phyloP scores from a whole-genome alignment of 2,797 vertebrate species.

The Epinephelus malabaricus region DNA sequence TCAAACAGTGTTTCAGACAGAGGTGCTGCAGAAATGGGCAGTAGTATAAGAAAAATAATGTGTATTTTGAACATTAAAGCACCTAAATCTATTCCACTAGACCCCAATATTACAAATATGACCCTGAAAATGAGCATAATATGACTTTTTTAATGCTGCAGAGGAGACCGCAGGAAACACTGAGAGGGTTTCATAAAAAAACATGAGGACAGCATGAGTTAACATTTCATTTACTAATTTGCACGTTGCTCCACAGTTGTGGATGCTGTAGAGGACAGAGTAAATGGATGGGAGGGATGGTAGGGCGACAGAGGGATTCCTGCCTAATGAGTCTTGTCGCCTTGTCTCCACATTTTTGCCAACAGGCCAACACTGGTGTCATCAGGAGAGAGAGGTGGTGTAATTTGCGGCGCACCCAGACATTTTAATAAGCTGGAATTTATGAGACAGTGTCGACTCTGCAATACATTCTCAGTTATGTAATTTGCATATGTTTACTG shows the following conservation, averaged over 20 bases:
- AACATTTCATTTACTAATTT: constrained; percentile 21
- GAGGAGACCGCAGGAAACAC: constrained; percentile 33
- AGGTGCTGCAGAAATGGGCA: no score
- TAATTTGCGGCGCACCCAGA: constrained; percentile 61
- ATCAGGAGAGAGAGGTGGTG: constrained; percentile 34
- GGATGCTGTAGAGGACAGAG: constrained; percentile 25
- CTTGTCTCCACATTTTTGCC: constrained; percentile 50
- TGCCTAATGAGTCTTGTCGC: constrained; percentile 62
- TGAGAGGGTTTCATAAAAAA: constrained; percentile 37
- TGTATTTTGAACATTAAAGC: no score
- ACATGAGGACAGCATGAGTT: constrained; percentile 1
- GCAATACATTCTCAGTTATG: constrained; percentile 48
- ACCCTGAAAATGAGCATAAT: no score
- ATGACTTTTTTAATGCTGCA: neutral
- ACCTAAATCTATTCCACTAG: no score
- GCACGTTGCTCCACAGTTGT: constrained; percentile 25
- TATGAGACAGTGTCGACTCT: constrained; percentile 47
- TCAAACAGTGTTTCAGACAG: no score
- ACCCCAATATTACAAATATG: no score
- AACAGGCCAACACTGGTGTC: constrained; percentile 53
- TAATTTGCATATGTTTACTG: constrained; percentile 59
- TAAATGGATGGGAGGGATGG: constrained; percentile 24
- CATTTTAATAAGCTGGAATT: constrained; percentile 70
- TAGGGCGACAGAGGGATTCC: constrained; percentile 48
- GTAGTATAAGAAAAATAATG: no score